Conservation (phyloP, 2,113 vertebrate species). For the Butorides virescens region DNA sequence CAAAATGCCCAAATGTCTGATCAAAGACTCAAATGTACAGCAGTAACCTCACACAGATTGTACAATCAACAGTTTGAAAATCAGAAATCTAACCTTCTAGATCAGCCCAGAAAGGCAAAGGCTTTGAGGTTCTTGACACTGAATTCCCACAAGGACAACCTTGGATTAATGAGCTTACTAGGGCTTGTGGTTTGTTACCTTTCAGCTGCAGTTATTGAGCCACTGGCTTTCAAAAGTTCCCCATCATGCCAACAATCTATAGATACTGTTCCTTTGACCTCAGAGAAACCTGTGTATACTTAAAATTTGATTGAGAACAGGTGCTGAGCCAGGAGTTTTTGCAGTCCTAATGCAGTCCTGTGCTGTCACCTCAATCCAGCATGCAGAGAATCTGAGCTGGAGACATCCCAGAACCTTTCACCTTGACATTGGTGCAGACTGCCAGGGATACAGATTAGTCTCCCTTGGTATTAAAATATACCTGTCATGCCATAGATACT, state of each 20-base stretch:
- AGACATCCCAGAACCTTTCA: background rate
- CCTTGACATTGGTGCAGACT: background rate
- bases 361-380: background rate
- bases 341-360: background rate
- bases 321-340: background rate
- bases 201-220: background rate
- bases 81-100: background rate
- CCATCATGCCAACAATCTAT: background rate
- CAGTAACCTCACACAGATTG: background rate
- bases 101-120: background rate
- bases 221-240: background rate
- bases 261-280: background rate
- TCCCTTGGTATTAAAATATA: background rate
- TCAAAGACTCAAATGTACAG: background rate
- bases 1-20: background rate
- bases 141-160: background rate
- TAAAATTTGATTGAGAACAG: background rate
- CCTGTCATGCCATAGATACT: rapidly evolving
- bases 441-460: background rate
- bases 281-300: background rate
- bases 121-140: background rate
- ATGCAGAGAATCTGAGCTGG: background rate
- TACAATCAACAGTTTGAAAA: background rate
- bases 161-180: background rate
- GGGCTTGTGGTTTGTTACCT: background rate